Evolutionary conservation across 1,140 invertebrate species (phyloP), one percentile per base, ranked within the genome.

Genomic region (Drosophila biarmipes): DNA sequence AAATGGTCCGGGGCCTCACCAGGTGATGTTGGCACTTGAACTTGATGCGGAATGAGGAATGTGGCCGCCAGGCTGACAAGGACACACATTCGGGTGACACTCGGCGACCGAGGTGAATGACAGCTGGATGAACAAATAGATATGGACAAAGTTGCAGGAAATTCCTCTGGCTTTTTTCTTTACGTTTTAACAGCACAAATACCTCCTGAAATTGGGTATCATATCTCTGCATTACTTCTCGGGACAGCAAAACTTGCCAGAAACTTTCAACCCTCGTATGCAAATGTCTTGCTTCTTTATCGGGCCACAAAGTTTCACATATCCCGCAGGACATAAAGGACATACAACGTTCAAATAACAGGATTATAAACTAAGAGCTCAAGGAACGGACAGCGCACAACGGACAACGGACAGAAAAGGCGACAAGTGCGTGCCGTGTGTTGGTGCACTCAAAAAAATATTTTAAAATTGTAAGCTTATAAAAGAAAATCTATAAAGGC

Each of bases 261-360:
- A 56, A 69, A 74, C 38, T 66, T 67, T 68, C 63, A 54, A 38
- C 77, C 54, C 63, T 58, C 49, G 48, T 84, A 87, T 87, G 84
- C 64, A 87, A 87, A 87, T 87, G 84, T 67, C 56, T 71, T 29
- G 49, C 54, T 63, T 80, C 79, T 90, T 90, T 87, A 87, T 86
- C 59, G 42, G 10, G n/a, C 53, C 40, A 72, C 56, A 87, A 86
- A 90, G 80, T 79, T 90, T 90, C 85, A 77, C 86, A 80, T 81
- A 79, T 89, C 86, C 86, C 86, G 64, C 72, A 84, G 87, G 86
- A 81, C 68, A 74, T 62, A 55, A 58, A 52, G 52, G 69, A 82
- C 63, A 42, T 64, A 75, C 71, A 67, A 63, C 74, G 68, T 63
- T 67, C 78, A 77, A 80, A 85, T 74, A 84, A 73, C 59, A 58